A percentile compares a stretch with the other conserved stretches of the same genome.
These are phyloP conservation scores for Tiphia femorata DNA, from an alignment of 2,888 invertebrate genomes.

Conservation along the genomic window DNA sequence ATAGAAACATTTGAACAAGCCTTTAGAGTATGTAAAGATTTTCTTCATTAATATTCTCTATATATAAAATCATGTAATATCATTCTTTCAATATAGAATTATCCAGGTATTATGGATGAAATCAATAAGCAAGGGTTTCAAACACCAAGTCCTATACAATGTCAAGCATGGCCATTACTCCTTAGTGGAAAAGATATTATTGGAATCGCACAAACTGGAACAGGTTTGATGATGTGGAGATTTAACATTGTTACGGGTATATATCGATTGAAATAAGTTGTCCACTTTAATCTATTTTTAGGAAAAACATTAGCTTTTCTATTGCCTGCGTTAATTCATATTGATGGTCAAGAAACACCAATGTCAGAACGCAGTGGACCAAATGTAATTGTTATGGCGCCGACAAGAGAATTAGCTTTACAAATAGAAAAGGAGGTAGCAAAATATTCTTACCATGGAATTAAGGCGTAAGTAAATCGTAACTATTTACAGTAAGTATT, in stretches of 20 bases:
- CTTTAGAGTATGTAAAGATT: conserved; percentile 46
- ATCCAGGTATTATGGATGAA: conserved; percentile 87
- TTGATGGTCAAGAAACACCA: conserved; percentile 86
- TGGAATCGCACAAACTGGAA: conserved; percentile 96
- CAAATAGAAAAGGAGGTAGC: conserved; percentile 93
- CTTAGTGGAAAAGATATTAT: conserved; percentile 93
- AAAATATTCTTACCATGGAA: conserved; percentile 90
- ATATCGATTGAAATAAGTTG: background rate
- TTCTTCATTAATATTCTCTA: background rate
- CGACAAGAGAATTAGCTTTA: conserved; percentile 91
- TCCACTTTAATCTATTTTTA: conserved; percentile 34
- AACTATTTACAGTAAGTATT: background rate
- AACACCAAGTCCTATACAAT: conserved; percentile 91
- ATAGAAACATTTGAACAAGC: conserved; percentile 83
- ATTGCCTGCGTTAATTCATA: conserved; percentile 93
- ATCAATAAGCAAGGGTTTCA: conserved; percentile 85
- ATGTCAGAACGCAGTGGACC: conserved; percentile 83
- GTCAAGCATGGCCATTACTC: conserved; percentile 95
- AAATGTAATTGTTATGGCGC: conserved; percentile 89
- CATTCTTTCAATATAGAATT: conserved; percentile 68
- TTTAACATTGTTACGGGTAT: background rate
- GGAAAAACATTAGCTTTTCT: conserved; percentile 96
- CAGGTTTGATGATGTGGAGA: conserved; percentile 70
- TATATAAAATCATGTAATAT: background rate
- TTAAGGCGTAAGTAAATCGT: conserved; percentile 77